Conservation (phyloP, 2,888 invertebrate genomes). For the Omphaloscelis lunosa region DNA sequence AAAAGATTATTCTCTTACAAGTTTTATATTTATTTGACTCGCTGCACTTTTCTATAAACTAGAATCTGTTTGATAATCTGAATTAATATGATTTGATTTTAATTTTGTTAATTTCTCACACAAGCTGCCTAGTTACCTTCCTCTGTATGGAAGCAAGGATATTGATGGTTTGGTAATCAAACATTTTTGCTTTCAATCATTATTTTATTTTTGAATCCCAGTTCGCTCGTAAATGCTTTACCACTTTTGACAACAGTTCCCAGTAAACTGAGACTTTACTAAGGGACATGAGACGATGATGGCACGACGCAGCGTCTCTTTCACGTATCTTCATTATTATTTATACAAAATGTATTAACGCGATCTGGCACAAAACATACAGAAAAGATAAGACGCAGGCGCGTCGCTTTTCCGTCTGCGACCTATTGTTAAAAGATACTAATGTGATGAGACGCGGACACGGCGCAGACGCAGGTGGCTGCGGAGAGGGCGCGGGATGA, state of each 20-base stretch:
- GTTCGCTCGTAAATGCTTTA: background rate
- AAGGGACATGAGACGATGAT: too few relatives aligned
- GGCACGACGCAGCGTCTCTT: too few relatives aligned
- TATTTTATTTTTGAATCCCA: background rate
- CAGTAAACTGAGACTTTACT: background rate
- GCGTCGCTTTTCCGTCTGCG: too few relatives aligned
- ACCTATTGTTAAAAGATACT: too few relatives aligned
- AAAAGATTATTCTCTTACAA: background rate
- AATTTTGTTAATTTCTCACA: conserved; percentile 70
- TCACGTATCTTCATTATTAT: too few relatives aligned
- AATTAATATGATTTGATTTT: conserved; percentile 29
- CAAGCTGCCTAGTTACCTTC: conserved; percentile 95
- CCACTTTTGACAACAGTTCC: background rate
- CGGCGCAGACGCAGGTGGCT: too few relatives aligned
- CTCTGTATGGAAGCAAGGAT: conserved; percentile 93
- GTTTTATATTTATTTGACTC: conserved; percentile 7
- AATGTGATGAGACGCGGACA: too few relatives aligned
- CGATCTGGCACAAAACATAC: too few relatives aligned
- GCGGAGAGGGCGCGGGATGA: too few relatives aligned
- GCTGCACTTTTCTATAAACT: background rate
- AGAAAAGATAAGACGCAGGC: too few relatives aligned
- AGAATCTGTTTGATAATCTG: background rate
- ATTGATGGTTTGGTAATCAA: conserved; percentile 93
- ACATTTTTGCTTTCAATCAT: conserved; percentile 44
- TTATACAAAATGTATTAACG: too few relatives aligned